Evolutionary conservation across 1,140 invertebrate genomes (phyloP).

Genomic region (Dryas iulia): DNA sequence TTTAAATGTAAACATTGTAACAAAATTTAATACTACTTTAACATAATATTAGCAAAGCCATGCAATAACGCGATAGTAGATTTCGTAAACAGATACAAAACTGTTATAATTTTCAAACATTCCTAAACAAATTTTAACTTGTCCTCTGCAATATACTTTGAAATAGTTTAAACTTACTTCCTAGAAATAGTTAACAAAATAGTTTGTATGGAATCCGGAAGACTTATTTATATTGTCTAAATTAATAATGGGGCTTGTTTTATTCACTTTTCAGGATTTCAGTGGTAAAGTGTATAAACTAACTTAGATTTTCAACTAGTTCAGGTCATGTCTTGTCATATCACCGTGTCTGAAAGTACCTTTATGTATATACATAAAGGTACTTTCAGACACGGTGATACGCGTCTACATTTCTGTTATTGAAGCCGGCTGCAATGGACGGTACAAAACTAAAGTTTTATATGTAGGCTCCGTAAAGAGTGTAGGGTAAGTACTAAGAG

Average conservation of each 20-base stretch:
- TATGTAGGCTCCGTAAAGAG: no score
- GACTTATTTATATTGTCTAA: no score
- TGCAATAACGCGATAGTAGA: not conserved
- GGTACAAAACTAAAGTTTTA: no score
- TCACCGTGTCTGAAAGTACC: no score
- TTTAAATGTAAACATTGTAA: no score
- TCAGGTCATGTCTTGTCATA: not conserved
- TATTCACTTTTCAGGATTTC: not conserved
- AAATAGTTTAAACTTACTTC: not conserved
- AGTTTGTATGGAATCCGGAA: not conserved
- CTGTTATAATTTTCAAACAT: not conserved
- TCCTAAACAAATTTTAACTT: constrained; percentile 2
- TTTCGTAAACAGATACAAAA: not conserved
- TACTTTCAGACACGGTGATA: no score
- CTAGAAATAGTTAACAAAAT: not conserved
- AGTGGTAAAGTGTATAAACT: not conserved
- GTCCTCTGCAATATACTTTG: not conserved
- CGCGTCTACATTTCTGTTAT: no score
- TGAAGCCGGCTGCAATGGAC: no score
- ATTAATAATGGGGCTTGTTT: not conserved
- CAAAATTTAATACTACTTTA: no score
- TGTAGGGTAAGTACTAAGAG: no score
- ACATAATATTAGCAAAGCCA: not conserved
- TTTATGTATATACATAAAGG: no score
- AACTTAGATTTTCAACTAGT: not conserved